Base-by-base conservation (phyloP, 1,140 invertebrate genomes). In the Scaptomyza montana region DNA sequence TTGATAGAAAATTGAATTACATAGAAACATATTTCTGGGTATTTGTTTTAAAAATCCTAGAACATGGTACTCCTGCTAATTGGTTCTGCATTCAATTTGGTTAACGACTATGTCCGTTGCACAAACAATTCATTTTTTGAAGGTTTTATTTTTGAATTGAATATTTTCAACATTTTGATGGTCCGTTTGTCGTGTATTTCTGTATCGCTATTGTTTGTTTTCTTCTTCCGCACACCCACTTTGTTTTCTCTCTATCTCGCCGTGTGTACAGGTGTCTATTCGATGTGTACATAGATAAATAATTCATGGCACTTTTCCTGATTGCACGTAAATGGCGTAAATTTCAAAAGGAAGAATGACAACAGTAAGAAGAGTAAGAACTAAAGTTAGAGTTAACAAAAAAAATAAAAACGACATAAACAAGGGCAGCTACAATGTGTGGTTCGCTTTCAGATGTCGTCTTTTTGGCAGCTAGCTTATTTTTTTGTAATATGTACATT, bases 281-380 rank as follows among this genome's bases (percentile, higher is more conserved):
- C 62, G 21, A 66, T 72, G 43, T 66, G 69, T 47, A 67, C 56
- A 60, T 59, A 53, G 49, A 63, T 86, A 78, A 89, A 89, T 89
- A 89, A 86, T 86, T 78, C 79, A 87, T 72, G 74, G 66, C 84
- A 87, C 84, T 87, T 79, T 84, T 85, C 73, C 80, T 87, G 84
- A 87, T 89, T 89, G 85, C 85, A 87, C 78, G 85, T 87, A 89
- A 84, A 87, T 65, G 84, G 84, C 64, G 84, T 79, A 84, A 89
- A 89, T 78, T 77, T 74, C 68, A 84, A 84, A 77, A 39, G 79
- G 78, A 82, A 81, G 71, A 59, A 70, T 61, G 45, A 57, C 70
- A 77, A 61, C 63, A 28, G 13, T 21, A 19, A 21, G 19, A 55
- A n/a, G 39, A 19, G 21, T n/a, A 51, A 39, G 33, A 21, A 36